Evolutionary conservation across 2,113 vertebrate genomes (phyloP).

Genomic region (Oxyruncus cristatus): DNA sequence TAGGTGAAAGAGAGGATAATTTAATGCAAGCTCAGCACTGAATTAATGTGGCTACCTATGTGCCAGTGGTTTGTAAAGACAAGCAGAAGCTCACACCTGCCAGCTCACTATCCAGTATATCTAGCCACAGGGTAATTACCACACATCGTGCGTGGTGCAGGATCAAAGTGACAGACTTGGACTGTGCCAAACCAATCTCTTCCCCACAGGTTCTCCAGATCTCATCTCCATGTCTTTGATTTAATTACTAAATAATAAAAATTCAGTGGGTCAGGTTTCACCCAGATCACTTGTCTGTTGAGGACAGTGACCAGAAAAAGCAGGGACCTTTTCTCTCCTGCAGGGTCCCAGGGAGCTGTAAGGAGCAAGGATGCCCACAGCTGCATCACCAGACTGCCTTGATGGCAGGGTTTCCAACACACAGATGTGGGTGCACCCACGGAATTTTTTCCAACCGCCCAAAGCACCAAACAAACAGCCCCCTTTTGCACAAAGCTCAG

Average conservation of each 20-base stretch:
- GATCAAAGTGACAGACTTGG: not conserved
- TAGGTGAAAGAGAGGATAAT: not conserved
- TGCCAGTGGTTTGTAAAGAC: not conserved
- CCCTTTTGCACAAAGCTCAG: not conserved
- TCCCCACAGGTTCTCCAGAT: not conserved
- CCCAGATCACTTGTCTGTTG: not conserved
- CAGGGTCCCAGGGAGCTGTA: not conserved
- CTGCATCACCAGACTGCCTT: not conserved
- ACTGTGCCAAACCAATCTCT: not conserved
- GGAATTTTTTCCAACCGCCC: not conserved
- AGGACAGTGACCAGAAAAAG: not conserved
- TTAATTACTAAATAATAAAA: not conserved
- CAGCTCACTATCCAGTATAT: not conserved
- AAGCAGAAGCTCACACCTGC: not conserved
- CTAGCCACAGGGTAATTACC: not conserved
- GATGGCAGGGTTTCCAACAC: not conserved
- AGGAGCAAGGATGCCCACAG: not conserved
- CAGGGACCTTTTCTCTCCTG: not conserved
- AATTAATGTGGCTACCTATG: not conserved
- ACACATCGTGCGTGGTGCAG: not conserved
- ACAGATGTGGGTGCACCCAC: not conserved
- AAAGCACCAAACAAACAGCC: not conserved
- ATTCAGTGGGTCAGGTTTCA: not conserved
- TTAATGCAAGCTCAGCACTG: fast-evolving
- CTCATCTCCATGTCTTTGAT: not conserved